phyloP scores from a whole-genome alignment of 2,113 vertebrate genomes.

The Trogon melanurus region DNA sequence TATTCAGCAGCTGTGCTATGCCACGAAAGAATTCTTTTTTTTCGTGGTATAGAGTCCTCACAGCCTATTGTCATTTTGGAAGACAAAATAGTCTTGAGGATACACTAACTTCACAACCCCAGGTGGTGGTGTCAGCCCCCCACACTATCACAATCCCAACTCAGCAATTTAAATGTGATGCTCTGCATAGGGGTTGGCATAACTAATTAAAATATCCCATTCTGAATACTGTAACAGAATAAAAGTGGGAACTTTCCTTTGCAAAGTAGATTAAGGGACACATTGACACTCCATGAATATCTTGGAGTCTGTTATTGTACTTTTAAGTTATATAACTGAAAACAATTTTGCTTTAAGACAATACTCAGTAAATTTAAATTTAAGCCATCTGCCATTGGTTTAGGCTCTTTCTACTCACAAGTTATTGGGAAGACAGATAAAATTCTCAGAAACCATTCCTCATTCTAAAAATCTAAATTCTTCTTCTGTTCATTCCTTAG shows the following conservation, averaged over 20 bases:
- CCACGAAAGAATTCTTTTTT: not conserved
- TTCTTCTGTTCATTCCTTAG: not conserved
- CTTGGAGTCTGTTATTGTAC: not conserved
- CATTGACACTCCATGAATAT: not conserved
- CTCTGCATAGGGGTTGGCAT: not conserved
- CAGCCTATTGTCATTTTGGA: not conserved
- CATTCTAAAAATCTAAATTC: not conserved
- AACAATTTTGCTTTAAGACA: not conserved
- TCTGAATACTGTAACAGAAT: not conserved
- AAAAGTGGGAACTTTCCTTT: not conserved
- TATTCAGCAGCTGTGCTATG: not conserved
- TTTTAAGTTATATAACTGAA: not conserved
- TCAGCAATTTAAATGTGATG: not conserved
- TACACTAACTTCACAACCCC: not conserved
- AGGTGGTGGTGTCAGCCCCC: not conserved
- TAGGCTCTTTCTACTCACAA: not conserved
- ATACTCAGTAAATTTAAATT: not conserved
- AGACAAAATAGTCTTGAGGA: not conserved
- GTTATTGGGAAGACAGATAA: not conserved
- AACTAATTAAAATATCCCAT: not conserved
- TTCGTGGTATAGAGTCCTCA: not conserved
- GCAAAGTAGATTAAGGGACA: not conserved
- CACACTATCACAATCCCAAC: not conserved
- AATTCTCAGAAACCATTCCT: not conserved
- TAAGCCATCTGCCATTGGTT: not conserved